Base-by-base conservation (phyloP, 92 coral and sea anemone genomes). In the Actinostola sp. region DNA sequence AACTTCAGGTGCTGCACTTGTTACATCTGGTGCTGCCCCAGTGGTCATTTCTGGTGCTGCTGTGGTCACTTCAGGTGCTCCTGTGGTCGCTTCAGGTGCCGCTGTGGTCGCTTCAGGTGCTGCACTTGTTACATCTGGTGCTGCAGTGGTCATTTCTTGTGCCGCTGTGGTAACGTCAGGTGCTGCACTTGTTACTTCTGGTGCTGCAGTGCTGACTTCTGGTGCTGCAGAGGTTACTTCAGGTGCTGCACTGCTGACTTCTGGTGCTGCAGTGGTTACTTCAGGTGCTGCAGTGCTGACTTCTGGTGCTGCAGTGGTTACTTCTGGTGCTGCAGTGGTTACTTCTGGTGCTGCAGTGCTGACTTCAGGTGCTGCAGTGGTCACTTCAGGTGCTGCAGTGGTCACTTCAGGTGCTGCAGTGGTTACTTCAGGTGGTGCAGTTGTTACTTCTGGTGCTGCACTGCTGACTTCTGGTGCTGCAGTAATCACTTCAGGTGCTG, bases 101-200 rank as follows among this genome's bases (percentile, higher is more conserved):
- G 50, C 68, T 0, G 71, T 19, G 68, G 68, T 57, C 17, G 12
- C 80, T 8, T n/a, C n/a, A n/a, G n/a, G n/a, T n/a, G n/a, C n/a
- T n/a, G n/a, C n/a, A n/a, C n/a, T n/a, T n/a, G n/a, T n/a, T n/a
- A 57, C 39, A 17, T 11, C 30, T 20, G 62, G 63, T 63, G 29
- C 46, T 11, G 10, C 46, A 8, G 68, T 62, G 5, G 68, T 30
- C 21, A n/a, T n/a, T n/a, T n/a, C n/a, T n/a, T n/a, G n/a, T n/a
- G n/a, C n/a, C n/a, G n/a, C n/a, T n/a, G n/a, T n/a, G n/a, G n/a
- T n/a, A n/a, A 27, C 30, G 7, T 2, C 68, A 16, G 43, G 45
- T 62, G 48, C n/a, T n/a, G n/a, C n/a, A n/a, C n/a, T n/a, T n/a
- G n/a, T n/a, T n/a, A 3, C 32, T 35, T 3, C 68, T 62, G 43